A percentile compares a stretch with the other conserved stretches of the same genome.
Evolutionary conservation across 64 coral and sea anemone species (phyloP).

Genomic region (Pachyseris speciosa): DNA sequence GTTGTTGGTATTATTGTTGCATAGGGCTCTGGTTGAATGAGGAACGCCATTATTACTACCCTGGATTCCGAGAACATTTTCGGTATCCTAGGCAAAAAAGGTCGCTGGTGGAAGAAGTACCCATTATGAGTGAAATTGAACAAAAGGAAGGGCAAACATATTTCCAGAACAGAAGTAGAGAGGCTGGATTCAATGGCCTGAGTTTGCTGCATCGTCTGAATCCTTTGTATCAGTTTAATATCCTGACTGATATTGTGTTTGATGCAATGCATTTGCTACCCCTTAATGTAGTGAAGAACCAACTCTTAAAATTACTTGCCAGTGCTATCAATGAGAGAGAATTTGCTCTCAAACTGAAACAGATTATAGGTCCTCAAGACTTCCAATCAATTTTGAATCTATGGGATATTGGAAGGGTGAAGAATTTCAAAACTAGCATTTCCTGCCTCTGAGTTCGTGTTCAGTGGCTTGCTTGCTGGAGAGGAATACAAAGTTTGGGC

Average conservation of each 20-base stretch:
- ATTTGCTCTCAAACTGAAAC: conserved; percentile 63
- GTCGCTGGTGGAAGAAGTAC: conserved; percentile 57
- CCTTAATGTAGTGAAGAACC: conserved; percentile 74
- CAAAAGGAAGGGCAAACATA: conserved; percentile 63
- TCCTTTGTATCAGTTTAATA: conserved; percentile 69
- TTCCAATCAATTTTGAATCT: conserved; percentile 62
- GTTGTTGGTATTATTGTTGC: background rate
- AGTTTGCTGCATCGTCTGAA: conserved; percentile 58
- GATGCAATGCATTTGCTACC: conserved; percentile 83
- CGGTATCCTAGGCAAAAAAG: conserved; percentile 68
- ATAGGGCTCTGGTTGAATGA: conserved; percentile 58
- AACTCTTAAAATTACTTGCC: conserved; percentile 60
- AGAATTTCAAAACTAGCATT: conserved; percentile 72
- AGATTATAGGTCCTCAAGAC: conserved; percentile 76
- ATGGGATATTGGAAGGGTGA: conserved; percentile 77
- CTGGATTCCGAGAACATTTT: conserved; percentile 70
- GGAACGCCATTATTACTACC: conserved; percentile 68
- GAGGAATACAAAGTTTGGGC: conserved; percentile 71
- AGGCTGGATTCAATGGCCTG: conserved; percentile 68
- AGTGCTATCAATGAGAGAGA: conserved; percentile 33
- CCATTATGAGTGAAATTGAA: conserved; percentile 56
- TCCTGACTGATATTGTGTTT: conserved; percentile 64
- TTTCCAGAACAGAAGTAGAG: conserved; percentile 55
- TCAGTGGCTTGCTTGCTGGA: conserved; percentile 45
- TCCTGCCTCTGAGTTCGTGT: conserved; percentile 70